Evolutionary conservation across 2,888 invertebrate species (phyloP).

Genomic region (Laothoe populi): DNA sequence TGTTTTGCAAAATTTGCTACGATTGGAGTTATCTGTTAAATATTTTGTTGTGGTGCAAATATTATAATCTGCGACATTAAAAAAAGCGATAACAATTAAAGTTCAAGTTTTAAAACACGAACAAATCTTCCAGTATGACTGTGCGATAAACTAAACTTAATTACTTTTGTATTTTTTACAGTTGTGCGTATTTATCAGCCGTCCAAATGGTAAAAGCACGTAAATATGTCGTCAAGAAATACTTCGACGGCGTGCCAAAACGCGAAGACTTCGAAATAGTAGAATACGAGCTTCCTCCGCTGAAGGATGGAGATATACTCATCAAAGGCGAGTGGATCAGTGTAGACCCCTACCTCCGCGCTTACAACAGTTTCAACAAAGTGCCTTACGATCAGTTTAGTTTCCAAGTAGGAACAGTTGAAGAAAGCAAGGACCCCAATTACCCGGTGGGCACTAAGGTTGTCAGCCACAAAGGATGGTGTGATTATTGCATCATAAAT

Average conservation of each 20-base stretch:
- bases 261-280: slow-evolving; percentile 82
- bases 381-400: slow-evolving; percentile 31
- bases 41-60: no score
- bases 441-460: slow-evolving; percentile 86
- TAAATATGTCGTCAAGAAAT: slow-evolving; percentile 82
- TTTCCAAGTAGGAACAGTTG: slow-evolving; percentile 59
- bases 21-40: no score
- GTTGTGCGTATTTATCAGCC: neutral
- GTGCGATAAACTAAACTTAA: no score
- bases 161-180: neutral
- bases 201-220: slow-evolving; percentile 76
- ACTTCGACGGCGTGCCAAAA: slow-evolving; percentile 85
- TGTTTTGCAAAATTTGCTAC: no score
- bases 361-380: slow-evolving; percentile 34
- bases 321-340: slow-evolving; percentile 56
- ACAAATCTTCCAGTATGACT: no score
- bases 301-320: slow-evolving; percentile 81
- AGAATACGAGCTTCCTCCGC: slow-evolving; percentile 83
- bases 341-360: slow-evolving; percentile 57
- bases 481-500: slow-evolving; percentile 66
- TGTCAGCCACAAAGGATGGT: slow-evolving; percentile 87
- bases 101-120: no score
- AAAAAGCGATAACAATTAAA: no score
- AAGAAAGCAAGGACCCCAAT: slow-evolving; percentile 52
- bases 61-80: no score